Percentiles rank a stretch among this genome's conserved stretches.
Evolutionary conservation across 2,797 vertebrate species (phyloP).

Genomic region (Enteromius argenteus): DNA sequence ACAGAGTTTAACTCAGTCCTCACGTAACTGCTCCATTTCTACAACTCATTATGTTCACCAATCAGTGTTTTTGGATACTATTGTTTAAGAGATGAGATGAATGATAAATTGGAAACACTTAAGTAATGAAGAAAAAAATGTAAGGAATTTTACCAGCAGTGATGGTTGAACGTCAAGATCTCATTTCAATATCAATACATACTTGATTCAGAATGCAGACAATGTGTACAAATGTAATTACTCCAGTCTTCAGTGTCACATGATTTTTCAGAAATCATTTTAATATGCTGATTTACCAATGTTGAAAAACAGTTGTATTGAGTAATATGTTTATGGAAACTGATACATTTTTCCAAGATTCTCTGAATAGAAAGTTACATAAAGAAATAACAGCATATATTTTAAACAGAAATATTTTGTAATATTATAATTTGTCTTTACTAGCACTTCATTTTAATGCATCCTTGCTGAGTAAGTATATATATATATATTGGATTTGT

Average conservation of each 20-base stretch:
- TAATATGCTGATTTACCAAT: background rate
- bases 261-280: background rate
- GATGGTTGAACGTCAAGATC: background rate
- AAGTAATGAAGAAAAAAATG: background rate
- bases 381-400: background rate
- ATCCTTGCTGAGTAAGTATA: background rate
- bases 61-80: background rate
- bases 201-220: background rate
- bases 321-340: background rate
- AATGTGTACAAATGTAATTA: slow-evolving; percentile 2
- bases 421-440: background rate
- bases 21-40: slow-evolving; percentile 19
- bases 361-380: background rate
- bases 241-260: background rate
- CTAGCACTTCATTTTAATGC: background rate
- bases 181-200: too few relatives aligned
- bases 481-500: background rate
- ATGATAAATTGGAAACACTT: background rate
- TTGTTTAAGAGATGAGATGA: background rate
- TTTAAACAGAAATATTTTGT: background rate
- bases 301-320: background rate
- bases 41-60: background rate
- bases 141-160: background rate
- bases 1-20: slow-evolving; percentile 26
- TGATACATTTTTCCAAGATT: background rate